Conservation (phyloP, 2,797 vertebrate species). For the Lutjanus argentimaculatus region DNA sequence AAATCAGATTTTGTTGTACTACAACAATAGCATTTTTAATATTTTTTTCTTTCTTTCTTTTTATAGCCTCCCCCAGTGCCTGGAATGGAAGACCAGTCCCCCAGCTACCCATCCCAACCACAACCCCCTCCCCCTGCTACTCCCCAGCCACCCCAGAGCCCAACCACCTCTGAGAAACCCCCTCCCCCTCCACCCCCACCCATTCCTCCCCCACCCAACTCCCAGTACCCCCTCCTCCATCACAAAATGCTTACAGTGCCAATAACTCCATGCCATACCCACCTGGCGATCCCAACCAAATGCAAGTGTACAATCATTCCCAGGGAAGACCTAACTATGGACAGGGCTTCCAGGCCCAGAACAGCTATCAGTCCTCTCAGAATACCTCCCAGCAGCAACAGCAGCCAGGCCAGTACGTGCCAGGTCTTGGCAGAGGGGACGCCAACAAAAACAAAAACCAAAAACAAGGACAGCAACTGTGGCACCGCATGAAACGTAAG, state of each 20-base stretch:
- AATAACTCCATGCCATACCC: constrained; percentile 81
- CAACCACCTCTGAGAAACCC: constrained; percentile 85
- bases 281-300: constrained; percentile 79
- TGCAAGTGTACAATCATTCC: constrained; percentile 82
- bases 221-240: constrained; percentile 81
- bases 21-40: background rate
- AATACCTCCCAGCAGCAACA: constrained; percentile 76
- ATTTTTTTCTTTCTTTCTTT: background rate
- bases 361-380: constrained; percentile 78
- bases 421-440: constrained; percentile 82
- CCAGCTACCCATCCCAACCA: constrained; percentile 80
- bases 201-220: constrained; percentile 82
- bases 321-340: constrained; percentile 81
- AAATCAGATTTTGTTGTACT: background rate
- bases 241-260: constrained; percentile 81
- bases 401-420: constrained; percentile 73
- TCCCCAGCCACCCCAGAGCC: constrained; percentile 87
- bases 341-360: constrained; percentile 80
- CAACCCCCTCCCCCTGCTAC: constrained; percentile 82
- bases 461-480: constrained; percentile 90
- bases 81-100: constrained; percentile 86
- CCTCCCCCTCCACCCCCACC: constrained; percentile 83
- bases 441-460: constrained; percentile 85
- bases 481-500: constrained; percentile 94
- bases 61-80: constrained; percentile 84